Evolutionary conservation across 1,140 invertebrate genomes (phyloP), one percentile per base, ranked within the genome.

Genomic region (Plodia interpunctella): DNA sequence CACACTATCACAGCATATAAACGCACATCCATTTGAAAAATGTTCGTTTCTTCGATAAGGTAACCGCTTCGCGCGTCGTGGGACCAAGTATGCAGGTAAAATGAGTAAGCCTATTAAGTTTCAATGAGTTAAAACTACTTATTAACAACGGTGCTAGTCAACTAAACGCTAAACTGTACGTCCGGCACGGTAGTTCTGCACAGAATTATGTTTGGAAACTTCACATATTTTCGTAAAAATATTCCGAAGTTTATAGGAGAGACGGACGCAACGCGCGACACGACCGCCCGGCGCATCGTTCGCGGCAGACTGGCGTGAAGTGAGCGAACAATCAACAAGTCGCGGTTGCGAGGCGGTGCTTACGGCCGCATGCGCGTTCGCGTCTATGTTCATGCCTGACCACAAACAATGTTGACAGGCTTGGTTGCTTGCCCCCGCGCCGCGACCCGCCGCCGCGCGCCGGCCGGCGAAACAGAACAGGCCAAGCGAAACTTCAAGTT

Each of bases 21-120:
- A 86, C 78, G 75, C 84, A 87, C 84, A 87, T 87, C 84, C 84
- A 89, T 89, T 87, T 87, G 80, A 87, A 89, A 88, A 87, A 85
- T 85, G 78, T 89, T 80, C 87, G 87, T 88, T 88, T 87, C 82
- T 88, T 81, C 82, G 74, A 88, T 85, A 77, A 87, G 83, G 80
- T 87, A 81, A 85, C 86, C 84, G 83, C 81, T 76, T 83, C 76
- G 77, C 81, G 70, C 73, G 70, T 82, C 83, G 83, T 85, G 82
- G 84, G 83, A 80, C 81, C 80, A 81, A 76, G 78, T 80, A 83
- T 82, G 83, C 82, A 89, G 84, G 86, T 88, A 88, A 82, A 80
- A 76, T 76, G 83, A 83, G 75, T 83, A 78, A 84, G 78, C 84
- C 83, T 88, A 85, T 83, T 84, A 86, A 82, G 77, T 86, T 88